Conservation (phyloP, 2,113 vertebrate genomes). For the Corythaeola cristata region DNA sequence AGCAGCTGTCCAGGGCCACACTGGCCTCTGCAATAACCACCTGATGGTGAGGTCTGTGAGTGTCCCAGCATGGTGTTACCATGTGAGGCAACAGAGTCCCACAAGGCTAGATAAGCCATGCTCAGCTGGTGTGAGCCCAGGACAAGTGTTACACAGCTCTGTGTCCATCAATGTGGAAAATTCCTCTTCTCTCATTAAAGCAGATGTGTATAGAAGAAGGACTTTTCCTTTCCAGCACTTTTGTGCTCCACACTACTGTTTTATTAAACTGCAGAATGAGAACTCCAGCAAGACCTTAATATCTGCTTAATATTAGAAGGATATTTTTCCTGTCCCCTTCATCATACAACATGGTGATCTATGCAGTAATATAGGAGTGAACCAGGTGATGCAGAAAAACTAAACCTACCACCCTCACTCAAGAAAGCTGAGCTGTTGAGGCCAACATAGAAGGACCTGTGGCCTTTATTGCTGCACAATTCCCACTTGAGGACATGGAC, state of each 20-base stretch:
- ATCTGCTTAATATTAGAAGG: background rate
- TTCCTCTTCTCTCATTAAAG: background rate
- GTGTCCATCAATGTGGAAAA: background rate
- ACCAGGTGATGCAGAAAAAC: background rate
- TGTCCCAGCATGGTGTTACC: background rate
- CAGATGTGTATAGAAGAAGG: background rate
- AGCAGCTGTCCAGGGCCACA: background rate
- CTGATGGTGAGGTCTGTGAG: background rate
- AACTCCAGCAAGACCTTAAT: background rate
- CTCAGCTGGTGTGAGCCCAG: background rate
- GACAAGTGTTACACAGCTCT: background rate
- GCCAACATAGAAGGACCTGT: background rate
- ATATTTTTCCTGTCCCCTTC: background rate
- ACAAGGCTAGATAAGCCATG: background rate
- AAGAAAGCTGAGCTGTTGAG: background rate
- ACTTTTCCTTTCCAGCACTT: background rate
- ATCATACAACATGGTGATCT: background rate
- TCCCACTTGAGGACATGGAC: background rate
- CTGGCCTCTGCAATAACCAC: background rate
- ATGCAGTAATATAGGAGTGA: background rate
- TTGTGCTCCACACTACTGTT: background rate
- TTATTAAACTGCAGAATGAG: background rate
- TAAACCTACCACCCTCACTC: background rate
- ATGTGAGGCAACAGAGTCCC: fast-evolving
- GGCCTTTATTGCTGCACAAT: background rate